phyloP scores from a whole-genome alignment of 2,113 vertebrate species.

The Rhizomys pruinosus region DNA sequence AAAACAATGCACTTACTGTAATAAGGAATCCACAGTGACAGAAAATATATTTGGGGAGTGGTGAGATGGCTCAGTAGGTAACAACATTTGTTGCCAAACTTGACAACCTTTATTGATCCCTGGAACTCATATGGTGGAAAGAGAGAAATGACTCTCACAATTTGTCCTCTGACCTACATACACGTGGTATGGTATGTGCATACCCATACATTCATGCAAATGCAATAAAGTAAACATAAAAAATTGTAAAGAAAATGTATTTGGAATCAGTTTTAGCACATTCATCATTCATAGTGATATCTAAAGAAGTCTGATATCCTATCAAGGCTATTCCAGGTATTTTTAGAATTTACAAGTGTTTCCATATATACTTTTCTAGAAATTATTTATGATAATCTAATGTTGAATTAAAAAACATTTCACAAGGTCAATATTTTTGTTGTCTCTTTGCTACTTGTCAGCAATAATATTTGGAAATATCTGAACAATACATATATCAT shows the following conservation, averaged over 20 bases:
- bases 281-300: slow-evolving; percentile 31
- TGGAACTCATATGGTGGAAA: not conserved
- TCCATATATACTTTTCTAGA: slow-evolving; percentile 35
- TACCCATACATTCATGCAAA: no score
- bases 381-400: slow-evolving; percentile 16
- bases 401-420: slow-evolving; percentile 27
- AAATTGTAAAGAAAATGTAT: no score
- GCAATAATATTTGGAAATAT: slow-evolving; percentile 18
- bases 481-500: not conserved
- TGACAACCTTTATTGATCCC: not conserved
- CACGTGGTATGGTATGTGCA: no score
- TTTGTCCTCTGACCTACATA: not conserved
- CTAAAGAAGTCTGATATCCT: slow-evolving; percentile 3
- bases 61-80: not conserved
- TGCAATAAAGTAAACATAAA: no score
- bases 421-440: not conserved
- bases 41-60: not conserved
- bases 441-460: not conserved
- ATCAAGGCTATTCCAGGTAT: slow-evolving; percentile 13
- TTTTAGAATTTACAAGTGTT: slow-evolving; percentile 12
- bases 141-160: not conserved
- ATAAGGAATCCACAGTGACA: slow-evolving; percentile 28
- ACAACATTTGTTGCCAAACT: not conserved
- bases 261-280: slow-evolving; percentile 28
- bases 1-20: slow-evolving; percentile 28